Base-by-base conservation (phyloP, 2,888 invertebrate species). In the Pyralis farinalis region DNA sequence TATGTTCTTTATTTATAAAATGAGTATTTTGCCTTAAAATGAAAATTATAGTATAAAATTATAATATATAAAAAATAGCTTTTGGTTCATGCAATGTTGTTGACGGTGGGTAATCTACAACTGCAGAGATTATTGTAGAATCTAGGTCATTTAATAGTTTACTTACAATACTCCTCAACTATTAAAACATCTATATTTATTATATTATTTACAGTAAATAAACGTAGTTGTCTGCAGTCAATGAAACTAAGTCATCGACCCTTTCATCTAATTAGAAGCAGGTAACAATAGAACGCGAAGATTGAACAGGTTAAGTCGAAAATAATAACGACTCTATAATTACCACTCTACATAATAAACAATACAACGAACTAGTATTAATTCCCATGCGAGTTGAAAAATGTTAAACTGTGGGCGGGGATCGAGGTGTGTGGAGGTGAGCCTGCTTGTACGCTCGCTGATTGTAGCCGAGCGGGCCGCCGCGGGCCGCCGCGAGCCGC, bases 371-470 rank as follows among this genome's bases (percentile, higher is more conserved):
- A 76, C 78, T 81, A 82, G 72, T 58, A 68, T 78, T 77, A 70
- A 79, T 80, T 80, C 81, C 71, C 76, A 76, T 67, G 69, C 75
- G 65, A 71, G 80, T 78, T 69, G 66, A 83, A 85, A 85, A 82
- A 82, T 83, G 68, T 86, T 86, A 87, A 88, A 84, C 80, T 83
- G 82, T 82, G 80, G 87, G 87, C 85, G 87, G 71, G 55, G 63
- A 32, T 12, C 58, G 55, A 55, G 61, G 62, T 55, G 63, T 63
- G 59, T 56, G 63, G 71, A 72, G 73, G 63, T 74, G 69, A 76
- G 73, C 73, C 80, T 69, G 71, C 57, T 43, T 47, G 47, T 44
- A 51, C 47, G 55, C 61, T 55, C 44, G 58, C 69, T 67, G 74
- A 78, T 73, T 72, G 71, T 70, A 59, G 71, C 66, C 55, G 58